Evolutionary conservation across 2,797 vertebrate species (phyloP), one percentile per base, ranked within the genome.

Genomic region (Tinamus major): DNA sequence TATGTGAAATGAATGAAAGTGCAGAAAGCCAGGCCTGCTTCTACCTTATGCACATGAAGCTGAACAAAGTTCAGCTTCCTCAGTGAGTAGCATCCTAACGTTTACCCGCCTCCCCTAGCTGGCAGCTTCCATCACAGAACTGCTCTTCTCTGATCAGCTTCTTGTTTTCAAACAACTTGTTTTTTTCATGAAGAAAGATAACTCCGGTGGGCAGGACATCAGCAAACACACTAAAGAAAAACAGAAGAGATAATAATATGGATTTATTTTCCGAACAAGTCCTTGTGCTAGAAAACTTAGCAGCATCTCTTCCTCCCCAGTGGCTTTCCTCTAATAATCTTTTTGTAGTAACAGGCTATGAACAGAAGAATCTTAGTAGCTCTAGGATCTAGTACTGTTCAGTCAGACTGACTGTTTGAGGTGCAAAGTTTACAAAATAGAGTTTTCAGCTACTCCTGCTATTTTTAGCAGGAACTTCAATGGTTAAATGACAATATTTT

Each of bases 221-320:
- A 89, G 74, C 88, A 85, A 96, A 70, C 58, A 87, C 80, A 65
- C 65, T 62, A 67, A 58, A 92, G 79, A 94, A 80, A 90, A 94
- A 92, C 21, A 83, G 62, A 76, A 90, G 79, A 64, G 74, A 85
- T 79, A 80, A 85, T 90, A 83, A 74, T 79, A 79, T 8, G 21
- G 72, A 85, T 94, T 94, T 93, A 65, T 94, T 80, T 94, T 94
- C 80, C 67, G 68, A 93, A 31, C 70, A 95, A 92, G 49, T 94
- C 96, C 37, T 62, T 90, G 37, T 91, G 93, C 65, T 71, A 92
- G 86, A 95, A 95, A 96, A 88, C 69, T 77, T 69, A 89, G 70
- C 59, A 94, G 81, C 64, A 64, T 64, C 68, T 83, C 77, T 94
- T 87, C 87, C 67, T 92, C 80, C 67, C 78, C 65, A 61, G 9